phyloP scores from a whole-genome alignment of 1,140 invertebrate species.

The Drosophila cardini region DNA sequence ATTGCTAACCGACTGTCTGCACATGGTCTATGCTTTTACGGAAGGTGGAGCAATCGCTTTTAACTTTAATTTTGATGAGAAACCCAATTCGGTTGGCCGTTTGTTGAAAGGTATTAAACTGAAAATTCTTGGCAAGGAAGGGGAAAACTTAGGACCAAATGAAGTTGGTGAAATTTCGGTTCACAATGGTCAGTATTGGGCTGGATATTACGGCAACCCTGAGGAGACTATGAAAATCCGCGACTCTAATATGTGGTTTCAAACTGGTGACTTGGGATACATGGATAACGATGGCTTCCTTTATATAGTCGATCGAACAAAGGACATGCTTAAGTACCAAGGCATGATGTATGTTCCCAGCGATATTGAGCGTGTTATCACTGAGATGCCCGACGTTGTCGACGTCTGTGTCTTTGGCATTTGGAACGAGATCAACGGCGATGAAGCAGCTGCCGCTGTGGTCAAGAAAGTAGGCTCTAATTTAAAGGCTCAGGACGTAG shows the following conservation, averaged over 20 bases:
- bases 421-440: slow-evolving; percentile 56
- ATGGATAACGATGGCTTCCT: slow-evolving; percentile 86
- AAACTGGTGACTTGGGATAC: slow-evolving; percentile 88
- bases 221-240: slow-evolving; percentile 48
- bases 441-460: slow-evolving; percentile 68
- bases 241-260: slow-evolving; percentile 86
- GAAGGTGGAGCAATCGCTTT: slow-evolving; percentile 53
- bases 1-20: slow-evolving; percentile 41
- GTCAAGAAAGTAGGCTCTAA: slow-evolving; percentile 46
- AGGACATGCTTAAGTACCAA: slow-evolving; percentile 86
- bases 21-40: slow-evolving; percentile 58
- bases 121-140: slow-evolving; percentile 78
- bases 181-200: slow-evolving; percentile 52
- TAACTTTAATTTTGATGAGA: slow-evolving; percentile 57
- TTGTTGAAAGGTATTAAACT: slow-evolving; percentile 36
- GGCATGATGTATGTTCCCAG: slow-evolving; percentile 77
- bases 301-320: slow-evolving; percentile 87
- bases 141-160: slow-evolving; percentile 43
- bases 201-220: slow-evolving; percentile 68
- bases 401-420: slow-evolving; percentile 75
- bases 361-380: slow-evolving; percentile 64
- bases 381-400: slow-evolving; percentile 57
- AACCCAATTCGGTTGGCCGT: slow-evolving; percentile 66
- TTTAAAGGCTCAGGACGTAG: slow-evolving; percentile 61
- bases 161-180: slow-evolving; percentile 72